Evolutionary conservation across 2,888 invertebrate genomes (phyloP).

Genomic region (Plebejus anna): DNA sequence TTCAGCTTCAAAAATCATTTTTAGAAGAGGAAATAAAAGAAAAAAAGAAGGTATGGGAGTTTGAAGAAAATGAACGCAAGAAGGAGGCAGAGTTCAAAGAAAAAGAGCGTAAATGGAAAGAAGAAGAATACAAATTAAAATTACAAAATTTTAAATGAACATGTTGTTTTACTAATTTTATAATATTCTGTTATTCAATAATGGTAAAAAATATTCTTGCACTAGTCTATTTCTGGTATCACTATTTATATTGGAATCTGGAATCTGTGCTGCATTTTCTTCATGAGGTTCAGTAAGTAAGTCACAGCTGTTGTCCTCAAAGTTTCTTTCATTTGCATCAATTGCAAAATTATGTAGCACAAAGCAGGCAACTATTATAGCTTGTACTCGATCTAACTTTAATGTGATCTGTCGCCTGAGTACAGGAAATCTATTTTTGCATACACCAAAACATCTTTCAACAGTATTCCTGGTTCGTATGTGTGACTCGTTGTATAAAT

Average conservation of each 20-base stretch:
- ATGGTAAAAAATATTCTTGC: conserved; percentile 24
- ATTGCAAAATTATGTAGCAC: conserved; percentile 33
- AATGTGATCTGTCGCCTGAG: conserved; percentile 32
- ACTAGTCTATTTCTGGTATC: conserved; percentile 19
- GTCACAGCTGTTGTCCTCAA: conserved; percentile 23
- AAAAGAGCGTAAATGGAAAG: conserved; percentile 34
- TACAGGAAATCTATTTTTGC: conserved; percentile 34
- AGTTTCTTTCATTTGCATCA: conserved; percentile 30
- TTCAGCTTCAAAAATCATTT: conserved; percentile 32
- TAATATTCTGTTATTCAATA: background rate
- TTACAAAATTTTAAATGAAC: conserved; percentile 33
- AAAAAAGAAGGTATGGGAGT: conserved; percentile 34
- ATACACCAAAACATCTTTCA: conserved; percentile 29
- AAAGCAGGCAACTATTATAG: conserved; percentile 33
- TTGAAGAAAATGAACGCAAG: conserved; percentile 6
- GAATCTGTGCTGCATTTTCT: conserved; percentile 4
- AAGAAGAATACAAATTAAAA: conserved; percentile 35
- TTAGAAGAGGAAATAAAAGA: conserved; percentile 31
- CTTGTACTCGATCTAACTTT: conserved; percentile 30
- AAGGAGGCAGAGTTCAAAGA: conserved; percentile 9
- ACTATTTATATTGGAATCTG: background rate
- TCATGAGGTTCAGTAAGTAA: conserved; percentile 1
- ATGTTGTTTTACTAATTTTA: conserved; percentile 30
- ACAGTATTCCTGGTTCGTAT: conserved; percentile 35
- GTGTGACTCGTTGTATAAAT: conserved; percentile 37